A percentile compares a stretch with the other conserved stretches of the same genome.
Evolutionary conservation across 1,140 invertebrate species (phyloP).

Genomic region (Metaphire vulgaris): DNA sequence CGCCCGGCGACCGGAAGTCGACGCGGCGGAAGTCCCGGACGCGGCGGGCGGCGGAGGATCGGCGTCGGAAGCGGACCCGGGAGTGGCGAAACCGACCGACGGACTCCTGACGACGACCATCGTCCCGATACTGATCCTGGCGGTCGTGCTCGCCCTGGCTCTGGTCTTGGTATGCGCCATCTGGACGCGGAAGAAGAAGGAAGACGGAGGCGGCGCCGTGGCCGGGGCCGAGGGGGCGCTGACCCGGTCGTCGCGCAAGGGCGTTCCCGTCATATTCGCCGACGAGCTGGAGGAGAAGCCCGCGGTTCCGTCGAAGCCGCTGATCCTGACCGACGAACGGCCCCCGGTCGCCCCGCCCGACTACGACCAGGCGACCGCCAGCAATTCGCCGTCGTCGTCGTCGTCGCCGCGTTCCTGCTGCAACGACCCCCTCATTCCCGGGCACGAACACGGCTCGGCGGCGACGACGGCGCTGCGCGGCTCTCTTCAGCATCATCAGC

Average conservation of each 20-base stretch:
- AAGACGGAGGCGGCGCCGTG: neutral
- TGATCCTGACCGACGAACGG: slow-evolving; percentile 87
- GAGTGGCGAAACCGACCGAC: slow-evolving; percentile 55
- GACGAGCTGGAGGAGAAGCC: slow-evolving; percentile 80
- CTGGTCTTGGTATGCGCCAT: slow-evolving; percentile 79
- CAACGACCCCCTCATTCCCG: slow-evolving; percentile 45
- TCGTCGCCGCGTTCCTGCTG: slow-evolving; percentile 53
- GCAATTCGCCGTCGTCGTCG: slow-evolving; percentile 55
- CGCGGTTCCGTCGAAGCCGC: slow-evolving; percentile 73
- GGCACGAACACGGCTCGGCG: slow-evolving; percentile 30
- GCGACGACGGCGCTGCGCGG: slow-evolving; percentile 23
- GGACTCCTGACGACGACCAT: slow-evolving; percentile 83
- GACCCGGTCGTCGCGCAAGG: slow-evolving; percentile 55
- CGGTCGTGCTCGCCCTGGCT: slow-evolving; percentile 77
- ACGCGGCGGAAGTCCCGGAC: too few relatives aligned
- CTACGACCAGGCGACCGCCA: slow-evolving; percentile 60
- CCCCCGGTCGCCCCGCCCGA: slow-evolving; percentile 74
- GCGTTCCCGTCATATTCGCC: slow-evolving; percentile 83
- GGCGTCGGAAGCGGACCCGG: too few relatives aligned
- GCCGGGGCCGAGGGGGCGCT: neutral
- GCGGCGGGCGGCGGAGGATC: too few relatives aligned
- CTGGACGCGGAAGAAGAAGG: slow-evolving; percentile 56
- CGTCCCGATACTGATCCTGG: slow-evolving; percentile 79
- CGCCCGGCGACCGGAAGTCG: slow-evolving; percentile 32
- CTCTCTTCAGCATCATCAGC: too few relatives aligned